A percentile compares a stretch with the other conserved stretches of the same genome.
These are phyloP conservation scores for Drosophila kurseongensis DNA, from an alignment of 1,140 invertebrate genomes.

Conservation along the genomic window DNA sequence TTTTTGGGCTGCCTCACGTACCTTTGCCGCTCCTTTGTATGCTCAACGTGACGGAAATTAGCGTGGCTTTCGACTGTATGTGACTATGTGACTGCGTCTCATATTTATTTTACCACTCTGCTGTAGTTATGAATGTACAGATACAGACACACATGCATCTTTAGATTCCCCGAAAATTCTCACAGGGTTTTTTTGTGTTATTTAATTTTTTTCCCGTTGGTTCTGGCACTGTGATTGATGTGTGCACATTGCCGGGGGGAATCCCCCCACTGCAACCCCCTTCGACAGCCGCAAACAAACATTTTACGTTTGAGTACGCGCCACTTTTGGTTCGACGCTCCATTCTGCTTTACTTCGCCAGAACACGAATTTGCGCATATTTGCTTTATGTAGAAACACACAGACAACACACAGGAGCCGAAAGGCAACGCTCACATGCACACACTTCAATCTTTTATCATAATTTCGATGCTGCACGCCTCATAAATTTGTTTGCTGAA, in stretches of 20 bases:
- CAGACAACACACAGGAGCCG: neutral
- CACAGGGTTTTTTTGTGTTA: conserved; percentile 45
- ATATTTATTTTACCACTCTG: conserved; percentile 76
- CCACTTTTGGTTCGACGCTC: conserved; percentile 70
- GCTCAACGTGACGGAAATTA: conserved; percentile 83
- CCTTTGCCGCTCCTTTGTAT: conserved; percentile 71
- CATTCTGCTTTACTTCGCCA: conserved; percentile 62
- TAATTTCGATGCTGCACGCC: conserved; percentile 71
- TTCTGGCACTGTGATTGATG: conserved; percentile 65
- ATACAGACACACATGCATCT: conserved; percentile 59
- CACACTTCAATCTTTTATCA: conserved; percentile 74
- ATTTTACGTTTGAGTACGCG: conserved; percentile 80
- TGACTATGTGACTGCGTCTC: conserved; percentile 34
- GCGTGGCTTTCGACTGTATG: conserved; percentile 55
- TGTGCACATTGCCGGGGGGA: conserved; percentile 50
- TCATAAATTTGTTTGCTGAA: conserved; percentile 80
- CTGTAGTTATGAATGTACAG: conserved; percentile 78
- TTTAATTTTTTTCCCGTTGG: conserved; percentile 26
- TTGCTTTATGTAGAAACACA: conserved; percentile 49
- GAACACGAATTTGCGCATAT: conserved; percentile 82
- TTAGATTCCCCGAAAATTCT: conserved; percentile 55
- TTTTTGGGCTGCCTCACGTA: conserved; percentile 57
- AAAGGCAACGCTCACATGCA: conserved; percentile 32
- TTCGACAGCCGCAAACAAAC: conserved; percentile 70
- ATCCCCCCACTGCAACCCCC: neutral